Percentiles rank a stretch among this genome's conserved stretches.
Conservation (phyloP, 2,113 vertebrate species). For the Cercocebus atys region DNA sequence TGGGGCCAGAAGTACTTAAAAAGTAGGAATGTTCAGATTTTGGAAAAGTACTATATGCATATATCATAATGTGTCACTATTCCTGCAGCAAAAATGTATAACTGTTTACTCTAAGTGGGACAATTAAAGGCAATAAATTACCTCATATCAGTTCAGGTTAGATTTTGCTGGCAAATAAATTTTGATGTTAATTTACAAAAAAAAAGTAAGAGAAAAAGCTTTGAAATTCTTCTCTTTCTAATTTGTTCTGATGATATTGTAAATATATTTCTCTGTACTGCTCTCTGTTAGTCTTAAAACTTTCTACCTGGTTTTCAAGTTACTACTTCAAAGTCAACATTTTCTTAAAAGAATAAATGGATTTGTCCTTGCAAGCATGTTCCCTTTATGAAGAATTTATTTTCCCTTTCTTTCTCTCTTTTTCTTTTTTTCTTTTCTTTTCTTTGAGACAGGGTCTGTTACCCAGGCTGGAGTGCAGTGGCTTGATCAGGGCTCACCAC, state of each 20-base stretch:
- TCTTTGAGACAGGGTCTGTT: neutral
- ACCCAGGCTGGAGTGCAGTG: no score
- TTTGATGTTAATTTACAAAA: neutral
- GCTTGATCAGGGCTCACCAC: no score
- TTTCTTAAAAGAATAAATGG: neutral
- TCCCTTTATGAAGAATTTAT: neutral
- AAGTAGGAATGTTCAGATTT: conserved; percentile 19
- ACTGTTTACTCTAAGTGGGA: neutral
- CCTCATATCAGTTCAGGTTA: neutral
- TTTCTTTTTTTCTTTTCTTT: neutral
- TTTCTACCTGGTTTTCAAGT: conserved; percentile 33
- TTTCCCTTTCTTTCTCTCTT: no score
- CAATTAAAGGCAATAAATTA: neutral
- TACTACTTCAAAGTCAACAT: neutral
- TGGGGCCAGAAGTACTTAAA: neutral
- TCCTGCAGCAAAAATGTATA: neutral
- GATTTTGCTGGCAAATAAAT: conserved; percentile 28
- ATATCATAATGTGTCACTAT: neutral
- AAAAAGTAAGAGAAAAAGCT: neutral
- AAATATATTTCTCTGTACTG: neutral
- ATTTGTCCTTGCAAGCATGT: neutral
- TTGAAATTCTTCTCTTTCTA: neutral
- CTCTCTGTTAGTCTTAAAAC: neutral
- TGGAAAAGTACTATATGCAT: neutral
- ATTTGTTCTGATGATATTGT: neutral